Evolutionary conservation across 2,113 vertebrate genomes (phyloP).

Genomic region (Nibea coibor): DNA sequence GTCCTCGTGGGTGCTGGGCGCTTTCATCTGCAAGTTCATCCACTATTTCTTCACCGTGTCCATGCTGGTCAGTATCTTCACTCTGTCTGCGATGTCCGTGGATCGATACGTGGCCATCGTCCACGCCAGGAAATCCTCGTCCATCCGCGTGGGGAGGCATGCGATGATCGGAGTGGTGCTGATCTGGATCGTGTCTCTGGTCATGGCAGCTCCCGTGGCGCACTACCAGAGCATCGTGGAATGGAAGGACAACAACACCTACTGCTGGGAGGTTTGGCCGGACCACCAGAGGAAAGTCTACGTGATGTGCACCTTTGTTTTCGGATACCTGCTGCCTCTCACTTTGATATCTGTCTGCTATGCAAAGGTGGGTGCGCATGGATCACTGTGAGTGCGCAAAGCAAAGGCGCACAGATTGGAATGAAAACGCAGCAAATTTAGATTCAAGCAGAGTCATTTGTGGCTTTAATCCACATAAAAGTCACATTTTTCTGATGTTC

Average conservation of each 20-base stretch:
- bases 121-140: constrained; percentile 89
- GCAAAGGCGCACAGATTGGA: not conserved
- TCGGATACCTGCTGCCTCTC: constrained; percentile 93
- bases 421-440: too few species aligned
- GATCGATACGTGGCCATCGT: constrained; percentile 96
- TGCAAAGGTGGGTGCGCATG: constrained; percentile 88
- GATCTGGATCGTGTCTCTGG: constrained; percentile 91
- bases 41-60: constrained; percentile 97
- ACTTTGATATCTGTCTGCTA: constrained; percentile 95
- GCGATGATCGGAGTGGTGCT: constrained; percentile 87
- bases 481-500: not conserved
- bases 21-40: constrained; percentile 93
- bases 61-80: constrained; percentile 97
- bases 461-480: not conserved
- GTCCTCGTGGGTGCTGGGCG: constrained; percentile 92
- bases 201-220: constrained; percentile 91
- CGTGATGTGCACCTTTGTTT: constrained; percentile 91
- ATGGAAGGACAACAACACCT: constrained; percentile 87
- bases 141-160: constrained; percentile 87
- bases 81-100: constrained; percentile 93
- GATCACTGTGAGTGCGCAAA: not conserved
- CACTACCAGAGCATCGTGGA: constrained; percentile 90
- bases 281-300: constrained; percentile 89
- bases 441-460: not conserved
- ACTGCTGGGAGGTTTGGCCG: constrained; percentile 94